Percentiles rank a stretch among this genome's conserved stretches.
Evolutionary conservation across 2,113 vertebrate species (phyloP).

Genomic region (Epinephelus fuscoguttatus): DNA sequence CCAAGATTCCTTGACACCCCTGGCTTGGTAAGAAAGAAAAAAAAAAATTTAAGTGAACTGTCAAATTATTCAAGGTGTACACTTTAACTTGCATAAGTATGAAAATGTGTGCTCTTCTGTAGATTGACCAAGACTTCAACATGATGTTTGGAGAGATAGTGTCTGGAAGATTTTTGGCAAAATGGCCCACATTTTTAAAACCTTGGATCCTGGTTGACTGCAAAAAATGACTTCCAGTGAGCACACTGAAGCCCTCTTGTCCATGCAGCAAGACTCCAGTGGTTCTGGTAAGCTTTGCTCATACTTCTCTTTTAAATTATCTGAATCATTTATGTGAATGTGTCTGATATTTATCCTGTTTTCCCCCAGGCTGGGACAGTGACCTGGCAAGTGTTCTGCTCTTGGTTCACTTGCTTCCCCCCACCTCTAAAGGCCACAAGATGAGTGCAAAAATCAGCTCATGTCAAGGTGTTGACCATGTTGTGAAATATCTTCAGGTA

Average conservation of each 20-base stretch:
- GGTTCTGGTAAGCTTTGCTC: not conserved
- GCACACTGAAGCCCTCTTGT: too few species aligned
- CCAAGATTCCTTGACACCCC: too few species aligned
- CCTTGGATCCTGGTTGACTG: too few species aligned
- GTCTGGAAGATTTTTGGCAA: not conserved
- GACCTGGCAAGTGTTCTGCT: not conserved
- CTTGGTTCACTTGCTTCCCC: slow-evolving; percentile 3
- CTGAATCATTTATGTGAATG: not conserved
- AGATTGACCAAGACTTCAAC: too few species aligned
- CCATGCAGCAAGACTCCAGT: not conserved
- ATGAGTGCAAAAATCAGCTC: slow-evolving; percentile 26
- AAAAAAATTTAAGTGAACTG: too few species aligned
- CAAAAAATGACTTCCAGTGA: too few species aligned
- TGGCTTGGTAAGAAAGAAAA: too few species aligned
- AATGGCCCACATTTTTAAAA: slow-evolving; percentile 2
- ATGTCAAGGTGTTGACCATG: not conserved
- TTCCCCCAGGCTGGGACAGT: not conserved
- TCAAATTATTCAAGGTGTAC: too few species aligned
- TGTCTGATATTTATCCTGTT: not conserved
- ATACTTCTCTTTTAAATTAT: slow-evolving; percentile 20
- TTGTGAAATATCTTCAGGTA: not conserved
- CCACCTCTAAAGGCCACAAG: slow-evolving; percentile 25
- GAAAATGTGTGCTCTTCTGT: too few species aligned
- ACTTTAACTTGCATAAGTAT: too few species aligned
- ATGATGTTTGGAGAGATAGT: too few species aligned